Evolutionary conservation across 2,888 invertebrate species (phyloP).

Genomic region (Microlaimidae sp.): DNA sequence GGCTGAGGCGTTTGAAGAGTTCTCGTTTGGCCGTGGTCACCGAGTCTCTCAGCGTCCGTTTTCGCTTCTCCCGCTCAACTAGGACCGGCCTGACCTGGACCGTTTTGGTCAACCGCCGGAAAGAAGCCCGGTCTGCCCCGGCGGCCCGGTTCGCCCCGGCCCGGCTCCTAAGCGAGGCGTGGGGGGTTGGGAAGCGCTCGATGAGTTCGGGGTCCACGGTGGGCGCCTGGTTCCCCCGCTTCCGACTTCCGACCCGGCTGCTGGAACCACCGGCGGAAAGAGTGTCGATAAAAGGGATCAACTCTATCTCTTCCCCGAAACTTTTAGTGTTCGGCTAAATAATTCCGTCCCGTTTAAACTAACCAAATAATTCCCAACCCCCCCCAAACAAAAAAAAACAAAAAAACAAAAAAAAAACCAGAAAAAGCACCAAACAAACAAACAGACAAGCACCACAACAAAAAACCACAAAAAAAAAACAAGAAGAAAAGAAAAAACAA

Average conservation of each 20-base stretch:
- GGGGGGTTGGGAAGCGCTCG: neutral
- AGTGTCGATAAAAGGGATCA: slow-evolving; percentile 6
- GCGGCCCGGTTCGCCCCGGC: neutral
- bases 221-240: neutral
- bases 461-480: too few species aligned
- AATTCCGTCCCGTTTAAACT: too few species aligned
- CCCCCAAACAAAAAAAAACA: too few species aligned
- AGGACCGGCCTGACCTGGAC: neutral
- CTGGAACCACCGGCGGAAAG: too few species aligned
- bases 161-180: neutral
- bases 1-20: neutral
- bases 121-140: neutral
- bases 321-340: too few species aligned
- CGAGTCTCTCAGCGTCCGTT: neutral
- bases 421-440: too few species aligned
- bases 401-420: too few species aligned
- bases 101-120: too few species aligned
- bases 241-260: neutral
- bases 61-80: too few species aligned
- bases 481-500: too few species aligned
- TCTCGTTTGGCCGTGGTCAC: neutral
- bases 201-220: neutral
- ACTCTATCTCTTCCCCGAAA: neutral
- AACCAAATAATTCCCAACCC: too few species aligned
- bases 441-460: too few species aligned